phyloP scores from a whole-genome alignment of 2,113 vertebrate species.

The Calypte anna region DNA sequence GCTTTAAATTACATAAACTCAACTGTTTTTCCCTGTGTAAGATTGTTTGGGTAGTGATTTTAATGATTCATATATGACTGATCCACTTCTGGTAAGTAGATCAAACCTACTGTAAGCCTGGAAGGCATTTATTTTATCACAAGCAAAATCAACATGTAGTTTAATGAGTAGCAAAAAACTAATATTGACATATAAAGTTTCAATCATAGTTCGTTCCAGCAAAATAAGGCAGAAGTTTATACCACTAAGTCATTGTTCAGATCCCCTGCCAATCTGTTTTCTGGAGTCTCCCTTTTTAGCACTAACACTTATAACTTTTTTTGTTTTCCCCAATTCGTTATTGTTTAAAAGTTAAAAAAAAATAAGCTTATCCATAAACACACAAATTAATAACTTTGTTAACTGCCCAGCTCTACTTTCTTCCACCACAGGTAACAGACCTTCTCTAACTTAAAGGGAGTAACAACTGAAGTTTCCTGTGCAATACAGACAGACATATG shows the following conservation, averaged over 20 bases:
- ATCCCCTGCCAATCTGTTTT: neutral
- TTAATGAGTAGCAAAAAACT: constrained; percentile 1
- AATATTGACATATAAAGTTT: neutral
- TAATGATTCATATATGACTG: neutral
- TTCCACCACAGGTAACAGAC: neutral
- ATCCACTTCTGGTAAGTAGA: neutral
- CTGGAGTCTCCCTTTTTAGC: neutral
- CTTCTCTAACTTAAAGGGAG: neutral
- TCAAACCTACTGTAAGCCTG: neutral
- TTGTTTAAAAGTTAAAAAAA: neutral
- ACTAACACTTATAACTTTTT: neutral
- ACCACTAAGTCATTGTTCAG: neutral
- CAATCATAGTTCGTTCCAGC: neutral
- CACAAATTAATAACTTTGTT: neutral
- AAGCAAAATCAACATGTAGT: neutral
- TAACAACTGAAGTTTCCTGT: neutral
- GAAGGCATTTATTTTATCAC: neutral
- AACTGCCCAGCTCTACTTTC: neutral
- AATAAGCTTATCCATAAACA: neutral
- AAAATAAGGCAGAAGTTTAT: neutral
- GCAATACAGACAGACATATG: rapidly evolving
- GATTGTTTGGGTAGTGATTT: neutral
- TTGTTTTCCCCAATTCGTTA: neutral
- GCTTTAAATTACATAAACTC: neutral
- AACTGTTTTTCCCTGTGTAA: neutral